Evolutionary conservation across 2,888 invertebrate genomes (phyloP).

Genomic region (Scaptomyza flava): DNA sequence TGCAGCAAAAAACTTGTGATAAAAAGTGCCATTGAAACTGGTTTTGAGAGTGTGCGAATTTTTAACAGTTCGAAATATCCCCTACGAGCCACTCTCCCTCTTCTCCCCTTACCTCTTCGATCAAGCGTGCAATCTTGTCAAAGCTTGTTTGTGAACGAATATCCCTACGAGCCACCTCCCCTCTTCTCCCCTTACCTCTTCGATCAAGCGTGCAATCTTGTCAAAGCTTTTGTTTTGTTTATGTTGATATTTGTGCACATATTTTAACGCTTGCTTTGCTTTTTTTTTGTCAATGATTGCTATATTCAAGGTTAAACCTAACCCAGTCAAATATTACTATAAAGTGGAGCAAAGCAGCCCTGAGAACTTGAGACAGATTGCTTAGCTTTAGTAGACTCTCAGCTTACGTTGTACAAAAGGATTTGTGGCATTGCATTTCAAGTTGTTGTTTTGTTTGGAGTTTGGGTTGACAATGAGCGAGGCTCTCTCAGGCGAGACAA

Average conservation of each 20-base stretch:
- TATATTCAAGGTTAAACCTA: conserved; percentile 43
- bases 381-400: conserved; percentile 20
- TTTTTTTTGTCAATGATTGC: conserved; percentile 20
- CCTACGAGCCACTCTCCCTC: too few species aligned
- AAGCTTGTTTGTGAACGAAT: not conserved
- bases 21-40: conserved; percentile 43
- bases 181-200: not conserved
- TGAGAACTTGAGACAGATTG: conserved; percentile 17
- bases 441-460: conserved; percentile 1
- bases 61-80: conserved; percentile 24
- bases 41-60: conserved; percentile 46
- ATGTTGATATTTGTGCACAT: conserved; percentile 27
- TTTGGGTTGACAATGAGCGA: conserved; percentile 60
- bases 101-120: not conserved
- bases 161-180: not conserved
- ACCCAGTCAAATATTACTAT: not conserved
- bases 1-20: conserved; percentile 41
- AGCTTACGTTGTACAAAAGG: conserved; percentile 50
- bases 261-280: conserved; percentile 24
- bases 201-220: conserved; percentile 8
- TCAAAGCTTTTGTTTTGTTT: conserved; percentile 38
- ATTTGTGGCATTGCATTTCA: conserved; percentile 43
- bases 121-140: conserved; percentile 23
- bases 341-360: conserved; percentile 32
- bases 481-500: conserved; percentile 74